Conservation (phyloP, 2,888 invertebrate species). For the Lottia scabra region DNA sequence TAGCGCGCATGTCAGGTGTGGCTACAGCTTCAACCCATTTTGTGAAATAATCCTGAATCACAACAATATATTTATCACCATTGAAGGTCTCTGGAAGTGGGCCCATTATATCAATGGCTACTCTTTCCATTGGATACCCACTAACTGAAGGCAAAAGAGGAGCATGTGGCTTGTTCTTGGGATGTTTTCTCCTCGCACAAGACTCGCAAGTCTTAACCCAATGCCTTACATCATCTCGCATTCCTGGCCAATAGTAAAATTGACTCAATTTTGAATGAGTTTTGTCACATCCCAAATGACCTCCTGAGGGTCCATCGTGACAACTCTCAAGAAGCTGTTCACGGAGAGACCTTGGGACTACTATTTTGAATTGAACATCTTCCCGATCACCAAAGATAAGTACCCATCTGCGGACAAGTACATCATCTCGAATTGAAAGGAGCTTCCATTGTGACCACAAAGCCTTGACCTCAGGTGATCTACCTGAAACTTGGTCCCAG, state of each 20-base stretch:
- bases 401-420: too few species aligned
- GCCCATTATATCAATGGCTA: not conserved
- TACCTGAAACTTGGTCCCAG: too few species aligned
- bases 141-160: not conserved
- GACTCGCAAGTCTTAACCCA: not conserved
- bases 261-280: not conserved
- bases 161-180: too few species aligned
- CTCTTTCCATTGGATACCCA: constrained; percentile 5
- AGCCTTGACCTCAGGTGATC: not conserved
- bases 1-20: not conserved
- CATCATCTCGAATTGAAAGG: not conserved
- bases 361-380: not conserved
- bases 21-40: constrained; percentile 10
- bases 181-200: not conserved
- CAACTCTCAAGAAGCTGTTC: not conserved
- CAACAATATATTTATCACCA: not conserved
- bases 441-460: not conserved
- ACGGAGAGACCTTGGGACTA: not conserved
- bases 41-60: constrained; percentile 1
- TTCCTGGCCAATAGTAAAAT: constrained; percentile 4
- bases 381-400: too few species aligned
- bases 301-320: not conserved
- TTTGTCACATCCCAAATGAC: constrained; percentile 6
- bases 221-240: not conserved
- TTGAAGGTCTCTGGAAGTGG: not conserved